Base-by-base conservation (phyloP, 2,113 vertebrate genomes). In the Mixornis gularis region DNA sequence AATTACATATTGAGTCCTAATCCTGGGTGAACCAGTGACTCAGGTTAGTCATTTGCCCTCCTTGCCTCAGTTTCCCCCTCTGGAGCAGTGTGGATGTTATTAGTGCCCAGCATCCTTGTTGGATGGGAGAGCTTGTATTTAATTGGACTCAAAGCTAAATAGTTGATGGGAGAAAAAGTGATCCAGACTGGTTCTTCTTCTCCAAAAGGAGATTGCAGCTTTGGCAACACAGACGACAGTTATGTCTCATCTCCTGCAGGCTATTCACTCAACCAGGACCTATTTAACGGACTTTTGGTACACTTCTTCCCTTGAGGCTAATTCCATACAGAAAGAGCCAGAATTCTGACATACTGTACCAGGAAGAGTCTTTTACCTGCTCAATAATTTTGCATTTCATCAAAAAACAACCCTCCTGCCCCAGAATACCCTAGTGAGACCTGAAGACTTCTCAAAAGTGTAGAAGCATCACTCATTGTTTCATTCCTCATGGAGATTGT, bases 1-100 rank as follows among this genome's bases (percentile, higher is more conserved):
- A 95, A 96, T 94, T 95, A 96, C 41, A 93, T 85, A 89, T 89
- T 89, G 91, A 96, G 91, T 59, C 68, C 79, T 95, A 96, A 96
- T 93, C 94, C 91, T 71, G 64, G 56, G 56, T 92, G 92, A 96
- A 94, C 85, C 79, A 91, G 81, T 43, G 85, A 83, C 89, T 89
- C 82, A 34, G 85, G 95, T 91, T 94, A 94, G 81, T 63, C 68
- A 87, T 87, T 92, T 83, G 77, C 40, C 68, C 71, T 94, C 81
- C 15, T 43, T 87, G 91, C 91, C 94, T 92, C 91, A 91, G 95
- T 87, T 95, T 94, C 81, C 91, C 87, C 68, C 78, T 79, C 73
- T 52, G 17, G 5, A 85, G 20, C 26, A 79, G 32, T 0, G 1
- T 17, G 48, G 46, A 46, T 55, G 19, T 30, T 82, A 18, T 0